Conservation (phyloP, 1,140 invertebrate species). For the Pararge aegeria region DNA sequence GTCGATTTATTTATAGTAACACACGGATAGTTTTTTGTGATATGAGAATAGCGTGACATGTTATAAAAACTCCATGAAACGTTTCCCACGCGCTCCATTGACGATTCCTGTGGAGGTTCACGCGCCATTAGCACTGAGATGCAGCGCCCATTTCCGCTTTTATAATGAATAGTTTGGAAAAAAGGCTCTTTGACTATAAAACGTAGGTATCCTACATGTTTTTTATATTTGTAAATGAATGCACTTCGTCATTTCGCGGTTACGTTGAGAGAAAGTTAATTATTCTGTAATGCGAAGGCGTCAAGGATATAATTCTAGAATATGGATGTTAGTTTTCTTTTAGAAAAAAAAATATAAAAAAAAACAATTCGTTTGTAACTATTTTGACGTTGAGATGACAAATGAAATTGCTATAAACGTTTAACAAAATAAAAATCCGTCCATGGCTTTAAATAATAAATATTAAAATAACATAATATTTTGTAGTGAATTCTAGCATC, state of each 20-base stretch:
- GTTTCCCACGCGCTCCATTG: slow-evolving; percentile 62
- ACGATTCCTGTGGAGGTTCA: slow-evolving; percentile 45
- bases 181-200: slow-evolving; percentile 4
- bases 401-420: no score
- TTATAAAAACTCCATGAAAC: slow-evolving; percentile 27
- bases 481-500: no score
- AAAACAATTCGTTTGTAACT: no score
- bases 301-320: no score
- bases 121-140: slow-evolving; percentile 46
- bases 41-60: slow-evolving; percentile 6
- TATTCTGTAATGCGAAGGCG: not conserved
- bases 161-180: slow-evolving; percentile 38
- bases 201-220: not conserved
- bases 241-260: not conserved
- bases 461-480: no score
- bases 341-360: no score
- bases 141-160: slow-evolving; percentile 58
- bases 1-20: not conserved
- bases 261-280: not conserved
- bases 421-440: no score
- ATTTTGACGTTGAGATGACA: no score
- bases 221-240: not conserved
- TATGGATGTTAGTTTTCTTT: no score
- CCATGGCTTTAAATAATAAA: no score
- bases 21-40: slow-evolving; percentile 3